Base-by-base conservation (phyloP, 2,888 invertebrate genomes). In the Lapara coniferarum region DNA sequence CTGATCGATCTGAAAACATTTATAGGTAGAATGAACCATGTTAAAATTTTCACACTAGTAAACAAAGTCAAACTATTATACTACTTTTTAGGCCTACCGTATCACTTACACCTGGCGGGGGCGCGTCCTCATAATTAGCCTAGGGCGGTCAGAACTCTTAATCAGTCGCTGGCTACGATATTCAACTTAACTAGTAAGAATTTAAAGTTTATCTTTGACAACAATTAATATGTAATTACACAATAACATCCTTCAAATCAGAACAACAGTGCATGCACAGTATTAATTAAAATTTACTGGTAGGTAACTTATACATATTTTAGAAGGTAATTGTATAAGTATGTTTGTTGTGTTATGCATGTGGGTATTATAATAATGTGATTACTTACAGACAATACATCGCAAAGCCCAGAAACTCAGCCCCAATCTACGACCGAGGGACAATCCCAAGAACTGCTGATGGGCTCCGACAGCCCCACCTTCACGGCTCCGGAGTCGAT, bases 101-200 rank as follows among this genome's bases (percentile, higher is more conserved):
- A n/a, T n/a, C n/a, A n/a, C n/a, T n/a, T n/a, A n/a, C n/a, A n/a
- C n/a, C n/a, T n/a, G n/a, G n/a, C n/a, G n/a, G n/a, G n/a, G n/a
- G n/a, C n/a, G n/a, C n/a, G n/a, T n/a, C n/a, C n/a, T n/a, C n/a
- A n/a, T n/a, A n/a, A n/a, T n/a, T n/a, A n/a, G n/a, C n/a, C n/a
- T n/a, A n/a, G n/a, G n/a, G n/a, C n/a, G n/a, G n/a, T n/a, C n/a
- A n/a, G n/a, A n/a, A n/a, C n/a, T n/a, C n/a, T n/a, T n/a, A n/a
- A n/a, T n/a, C n/a, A n/a, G n/a, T n/a, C n/a, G n/a, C n/a, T n/a
- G 6, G 72, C 71, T 37, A 71, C 70, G 46, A 63, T 78, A 13
- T 70, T 79, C 44, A 78, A 77, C 12, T 70, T 77, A 13, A 74
- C 77, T 0, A 77, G 81, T 82, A 67, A 71, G 74, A 66, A 25